These are phyloP conservation scores for Ypsolopha sequella DNA, from an alignment of 2,888 invertebrate species.

Conservation along the genomic window DNA sequence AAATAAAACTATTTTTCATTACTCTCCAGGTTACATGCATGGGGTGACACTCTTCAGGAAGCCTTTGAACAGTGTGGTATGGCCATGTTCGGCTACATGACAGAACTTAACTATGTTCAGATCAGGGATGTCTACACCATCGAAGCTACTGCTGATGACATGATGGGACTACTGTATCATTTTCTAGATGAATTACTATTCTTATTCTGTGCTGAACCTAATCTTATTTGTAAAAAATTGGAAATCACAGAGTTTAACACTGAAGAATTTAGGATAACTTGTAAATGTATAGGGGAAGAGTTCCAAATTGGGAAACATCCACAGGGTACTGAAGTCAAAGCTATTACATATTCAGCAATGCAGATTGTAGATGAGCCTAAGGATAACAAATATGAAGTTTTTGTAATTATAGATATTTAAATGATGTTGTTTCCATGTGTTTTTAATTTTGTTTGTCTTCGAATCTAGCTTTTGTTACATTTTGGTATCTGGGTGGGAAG, in stretches of 20 bases:
- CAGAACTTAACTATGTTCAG: constrained; percentile 87
- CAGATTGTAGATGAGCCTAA: constrained; percentile 84
- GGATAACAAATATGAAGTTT: constrained; percentile 84
- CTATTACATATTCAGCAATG: constrained; percentile 99
- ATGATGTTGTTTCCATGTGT: constrained; percentile 21
- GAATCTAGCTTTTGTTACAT: too few relatives aligned
- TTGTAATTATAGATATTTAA: constrained; percentile 98
- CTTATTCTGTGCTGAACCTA: constrained; percentile 93
- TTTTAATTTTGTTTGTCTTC: constrained; percentile 7
- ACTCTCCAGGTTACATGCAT: constrained; percentile 83
- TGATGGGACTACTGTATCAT: constrained; percentile 89
- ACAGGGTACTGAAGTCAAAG: constrained; percentile 98
- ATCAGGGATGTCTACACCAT: constrained; percentile 83
- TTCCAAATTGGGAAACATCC: constrained; percentile 95
- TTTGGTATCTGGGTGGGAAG: too few relatives aligned
- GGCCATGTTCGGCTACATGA: constrained; percentile 99
- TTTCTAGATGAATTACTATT: constrained; percentile 95
- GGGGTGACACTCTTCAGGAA: constrained; percentile 90
- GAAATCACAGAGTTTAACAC: constrained; percentile 89
- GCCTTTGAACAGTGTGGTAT: constrained; percentile 95
- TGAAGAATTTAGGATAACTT: constrained; percentile 85
- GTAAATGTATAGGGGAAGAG: constrained; percentile 91
- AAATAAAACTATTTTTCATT: constrained; percentile 1
- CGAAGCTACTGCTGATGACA: constrained; percentile 90
- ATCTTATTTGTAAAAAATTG: constrained; percentile 87